Evolutionary conservation across 2,113 vertebrate species (phyloP).

Genomic region (Archilochus colubris): DNA sequence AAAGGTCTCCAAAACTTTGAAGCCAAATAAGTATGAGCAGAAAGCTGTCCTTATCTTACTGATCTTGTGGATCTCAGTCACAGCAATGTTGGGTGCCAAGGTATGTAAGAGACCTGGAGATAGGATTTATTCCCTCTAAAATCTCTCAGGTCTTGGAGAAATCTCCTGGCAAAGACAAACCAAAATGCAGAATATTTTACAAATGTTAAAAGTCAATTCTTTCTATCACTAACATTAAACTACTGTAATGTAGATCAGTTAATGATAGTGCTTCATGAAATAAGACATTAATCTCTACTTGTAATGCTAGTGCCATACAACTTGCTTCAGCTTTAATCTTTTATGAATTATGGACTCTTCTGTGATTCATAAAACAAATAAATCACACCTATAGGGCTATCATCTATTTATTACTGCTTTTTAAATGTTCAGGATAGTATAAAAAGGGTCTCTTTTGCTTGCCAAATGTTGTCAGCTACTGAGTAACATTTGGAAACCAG

Average conservation of each 20-base stretch:
- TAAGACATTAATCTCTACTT: conserved; percentile 78
- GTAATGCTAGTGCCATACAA: conserved; percentile 70
- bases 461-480: conserved; percentile 12
- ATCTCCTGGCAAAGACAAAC: conserved; percentile 25
- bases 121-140: background rate
- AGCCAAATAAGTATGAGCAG: background rate
- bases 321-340: conserved; percentile 76
- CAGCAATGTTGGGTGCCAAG: background rate
- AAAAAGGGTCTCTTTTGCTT: conserved; percentile 20
- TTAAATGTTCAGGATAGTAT: conserved; percentile 55
- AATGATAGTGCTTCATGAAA: conserved; percentile 69
- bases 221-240: conserved; percentile 67
- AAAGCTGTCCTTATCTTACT: background rate
- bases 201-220: conserved; percentile 60
- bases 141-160: background rate
- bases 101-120: background rate
- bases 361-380: conserved; percentile 83
- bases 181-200: conserved; percentile 29
- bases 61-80: background rate
- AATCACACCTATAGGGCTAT: conserved; percentile 77
- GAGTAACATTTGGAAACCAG: conserved; percentile 43
- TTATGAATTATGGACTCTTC: conserved; percentile 77
- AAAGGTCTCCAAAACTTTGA: background rate
- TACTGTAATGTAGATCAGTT: conserved; percentile 61
- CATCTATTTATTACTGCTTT: conserved; percentile 78